phyloP scores from a whole-genome alignment of 1,140 invertebrate genomes.

The Hylyphantes graminicola region DNA sequence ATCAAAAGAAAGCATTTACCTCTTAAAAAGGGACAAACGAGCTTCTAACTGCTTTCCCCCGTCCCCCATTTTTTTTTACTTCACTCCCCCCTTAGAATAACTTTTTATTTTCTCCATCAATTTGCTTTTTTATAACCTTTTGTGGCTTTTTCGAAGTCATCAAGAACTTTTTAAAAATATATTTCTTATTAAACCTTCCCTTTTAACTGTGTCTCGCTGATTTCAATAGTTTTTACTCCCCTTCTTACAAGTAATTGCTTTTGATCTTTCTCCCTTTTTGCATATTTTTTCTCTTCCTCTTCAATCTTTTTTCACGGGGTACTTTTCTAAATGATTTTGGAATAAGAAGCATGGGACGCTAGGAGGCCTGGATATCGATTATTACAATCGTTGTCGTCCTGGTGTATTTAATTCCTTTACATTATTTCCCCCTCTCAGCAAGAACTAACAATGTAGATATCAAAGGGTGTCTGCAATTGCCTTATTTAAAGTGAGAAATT shows the following conservation, averaged over 20 bases:
- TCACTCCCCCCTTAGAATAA: constrained; percentile 5
- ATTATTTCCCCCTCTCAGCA: too few species aligned
- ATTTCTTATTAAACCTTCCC: constrained; percentile 54
- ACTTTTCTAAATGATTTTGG: constrained; percentile 48
- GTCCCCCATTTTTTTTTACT: constrained; percentile 22
- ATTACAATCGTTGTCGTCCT: constrained; percentile 29
- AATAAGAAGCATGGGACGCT: constrained; percentile 10
- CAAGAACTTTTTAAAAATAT: constrained; percentile 56
- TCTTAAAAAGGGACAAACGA: constrained; percentile 53
- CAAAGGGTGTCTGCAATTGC: too few species aligned
- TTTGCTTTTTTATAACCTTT: constrained; percentile 39
- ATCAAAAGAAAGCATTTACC: constrained; percentile 37
- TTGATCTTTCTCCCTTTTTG: constrained; percentile 52
- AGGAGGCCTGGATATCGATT: constrained; percentile 47
- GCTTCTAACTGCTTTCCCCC: constrained; percentile 46
- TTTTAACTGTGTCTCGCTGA: constrained; percentile 40
- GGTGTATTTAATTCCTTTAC: too few species aligned
- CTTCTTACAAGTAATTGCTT: constrained; percentile 53
- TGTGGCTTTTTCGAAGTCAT: constrained; percentile 56
- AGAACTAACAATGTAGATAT: too few species aligned
- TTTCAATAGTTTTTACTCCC: constrained; percentile 54
- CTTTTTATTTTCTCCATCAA: constrained; percentile 55
- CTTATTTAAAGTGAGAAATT: too few species aligned
- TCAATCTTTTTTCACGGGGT: constrained; percentile 5
- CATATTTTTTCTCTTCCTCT: constrained; percentile 1